phyloP scores from a whole-genome alignment of 2,113 vertebrate species.

The Catharus bicknelli region DNA sequence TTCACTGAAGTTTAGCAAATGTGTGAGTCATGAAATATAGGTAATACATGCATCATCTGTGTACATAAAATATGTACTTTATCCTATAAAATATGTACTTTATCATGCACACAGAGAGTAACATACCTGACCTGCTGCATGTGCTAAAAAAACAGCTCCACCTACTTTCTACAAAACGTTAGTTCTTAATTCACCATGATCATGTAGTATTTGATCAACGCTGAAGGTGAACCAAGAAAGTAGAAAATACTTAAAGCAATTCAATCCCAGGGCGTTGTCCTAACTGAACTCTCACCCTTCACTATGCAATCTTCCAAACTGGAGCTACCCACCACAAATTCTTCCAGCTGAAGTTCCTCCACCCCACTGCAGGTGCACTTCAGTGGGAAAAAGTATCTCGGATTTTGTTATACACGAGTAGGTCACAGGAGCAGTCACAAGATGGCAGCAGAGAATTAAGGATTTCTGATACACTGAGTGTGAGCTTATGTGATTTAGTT shows the following conservation, averaged over 20 bases:
- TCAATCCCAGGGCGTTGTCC: not conserved
- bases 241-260: not conserved
- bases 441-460: constrained; percentile 70
- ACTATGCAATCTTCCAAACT: not conserved
- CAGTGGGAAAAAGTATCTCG: not conserved
- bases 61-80: not conserved
- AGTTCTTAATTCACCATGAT: not conserved
- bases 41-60: not conserved
- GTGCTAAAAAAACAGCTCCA: not conserved
- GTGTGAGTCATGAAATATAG: not conserved
- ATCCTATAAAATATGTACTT: not conserved
- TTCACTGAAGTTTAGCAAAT: not conserved
- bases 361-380: not conserved
- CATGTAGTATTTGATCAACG: not conserved
- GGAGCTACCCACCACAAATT: not conserved
- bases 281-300: not conserved
- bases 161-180: not conserved
- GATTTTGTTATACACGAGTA: not conserved
- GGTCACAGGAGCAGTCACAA: constrained; percentile 33
- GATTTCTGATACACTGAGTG: not conserved
- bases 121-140: not conserved
- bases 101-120: not conserved
- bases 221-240: not conserved
- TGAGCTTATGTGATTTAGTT: fast-evolving
- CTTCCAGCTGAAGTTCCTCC: not conserved